These are phyloP conservation scores for Dryobates pubescens DNA, from an alignment of 2,797 vertebrate genomes.

Conservation along the genomic window DNA sequence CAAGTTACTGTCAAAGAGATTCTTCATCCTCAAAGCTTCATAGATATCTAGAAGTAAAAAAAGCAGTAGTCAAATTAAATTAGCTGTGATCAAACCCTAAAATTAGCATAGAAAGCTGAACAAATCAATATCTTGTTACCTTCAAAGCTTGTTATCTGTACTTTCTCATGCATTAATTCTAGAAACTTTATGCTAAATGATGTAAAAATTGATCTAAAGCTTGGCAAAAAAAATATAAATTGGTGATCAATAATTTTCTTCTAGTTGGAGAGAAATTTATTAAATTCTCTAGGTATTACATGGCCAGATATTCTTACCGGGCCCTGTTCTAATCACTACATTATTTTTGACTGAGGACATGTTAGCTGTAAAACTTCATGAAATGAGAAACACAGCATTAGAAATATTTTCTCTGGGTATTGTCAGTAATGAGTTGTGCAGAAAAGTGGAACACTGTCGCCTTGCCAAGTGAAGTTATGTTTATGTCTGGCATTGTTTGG, in stretches of 20 bases:
- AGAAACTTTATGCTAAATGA: slow-evolving; percentile 71
- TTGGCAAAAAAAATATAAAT: slow-evolving; percentile 30
- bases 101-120: slow-evolving; percentile 71
- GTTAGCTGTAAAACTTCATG: slow-evolving; percentile 79
- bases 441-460: slow-evolving; percentile 62
- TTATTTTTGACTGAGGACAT: slow-evolving; percentile 78
- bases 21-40: slow-evolving; percentile 16
- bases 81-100: slow-evolving; percentile 66
- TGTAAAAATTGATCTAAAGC: slow-evolving; percentile 72
- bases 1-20: neutral
- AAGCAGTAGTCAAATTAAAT: slow-evolving; percentile 70
- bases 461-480: slow-evolving; percentile 62
- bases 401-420: slow-evolving; percentile 77
- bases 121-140: slow-evolving; percentile 74
- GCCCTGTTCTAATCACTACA: slow-evolving; percentile 70
- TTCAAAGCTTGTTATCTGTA: slow-evolving; percentile 72
- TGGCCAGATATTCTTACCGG: slow-evolving; percentile 63
- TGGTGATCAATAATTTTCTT: slow-evolving; percentile 76
- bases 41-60: slow-evolving; percentile 36
- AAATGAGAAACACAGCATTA: slow-evolving; percentile 75
- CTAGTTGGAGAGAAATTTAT: slow-evolving; percentile 72
- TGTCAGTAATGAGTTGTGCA: slow-evolving; percentile 76
- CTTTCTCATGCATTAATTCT: slow-evolving; percentile 66
- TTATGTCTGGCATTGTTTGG: slow-evolving; percentile 62
- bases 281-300: slow-evolving; percentile 68